A percentile compares a stretch with the other conserved stretches of the same genome.
These are phyloP conservation scores for Agonopterix subpropinquella DNA, from an alignment of 2,888 invertebrate genomes.

Conservation along the genomic window DNA sequence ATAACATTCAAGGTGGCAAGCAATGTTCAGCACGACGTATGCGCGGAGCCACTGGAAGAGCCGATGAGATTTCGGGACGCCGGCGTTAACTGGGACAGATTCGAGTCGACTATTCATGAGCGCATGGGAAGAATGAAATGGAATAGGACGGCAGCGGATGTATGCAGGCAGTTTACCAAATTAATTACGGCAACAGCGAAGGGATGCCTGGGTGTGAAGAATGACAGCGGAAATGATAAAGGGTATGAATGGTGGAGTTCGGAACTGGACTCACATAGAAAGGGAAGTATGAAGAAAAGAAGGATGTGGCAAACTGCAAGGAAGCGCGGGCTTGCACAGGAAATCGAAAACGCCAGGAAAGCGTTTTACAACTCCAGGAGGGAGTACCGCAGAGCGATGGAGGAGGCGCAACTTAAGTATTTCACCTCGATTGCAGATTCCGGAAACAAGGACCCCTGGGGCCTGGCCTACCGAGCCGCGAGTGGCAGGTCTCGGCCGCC, in stretches of 20 bases:
- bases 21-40: not conserved
- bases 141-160: not conserved
- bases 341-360: no score
- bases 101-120: not conserved
- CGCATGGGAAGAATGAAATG: not conserved
- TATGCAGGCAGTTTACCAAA: not conserved
- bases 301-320: no score
- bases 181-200: not conserved
- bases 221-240: not conserved
- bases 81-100: not conserved
- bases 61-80: not conserved
- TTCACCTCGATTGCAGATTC: conserved; percentile 6
- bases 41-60: not conserved
- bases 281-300: not conserved
- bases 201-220: not conserved
- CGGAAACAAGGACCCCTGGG: conserved; percentile 15
- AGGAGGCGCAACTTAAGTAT: conserved; percentile 4
- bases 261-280: not conserved
- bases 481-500: conserved; percentile 6
- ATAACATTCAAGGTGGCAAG: conserved; percentile 6
- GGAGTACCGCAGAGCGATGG: conserved; percentile 7
- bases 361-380: not conserved
- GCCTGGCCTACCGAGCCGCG: conserved; percentile 9
- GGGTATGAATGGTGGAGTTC: not conserved
- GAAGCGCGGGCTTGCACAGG: no score